Conservation (phyloP, 2,888 invertebrate genomes). For the Mimas tiliae region DNA sequence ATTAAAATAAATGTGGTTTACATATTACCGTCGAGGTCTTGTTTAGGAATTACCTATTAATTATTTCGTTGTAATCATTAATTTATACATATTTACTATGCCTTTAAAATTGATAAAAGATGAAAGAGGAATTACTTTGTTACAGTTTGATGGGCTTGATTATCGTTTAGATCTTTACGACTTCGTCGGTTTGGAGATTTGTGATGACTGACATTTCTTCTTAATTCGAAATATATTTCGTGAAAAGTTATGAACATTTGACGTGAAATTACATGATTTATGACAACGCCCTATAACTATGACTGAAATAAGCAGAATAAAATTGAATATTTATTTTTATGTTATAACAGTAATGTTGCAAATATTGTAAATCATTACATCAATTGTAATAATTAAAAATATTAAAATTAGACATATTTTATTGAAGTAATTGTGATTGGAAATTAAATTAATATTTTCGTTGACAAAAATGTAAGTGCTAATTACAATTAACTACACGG, state of each 20-base stretch:
- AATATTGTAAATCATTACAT: no score
- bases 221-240: no score
- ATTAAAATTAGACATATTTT: no score
- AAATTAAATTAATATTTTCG: no score
- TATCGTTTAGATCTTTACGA: constrained; percentile 17
- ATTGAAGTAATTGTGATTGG: no score
- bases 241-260: background rate
- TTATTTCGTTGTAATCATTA: background rate
- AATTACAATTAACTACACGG: no score
- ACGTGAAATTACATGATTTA: background rate
- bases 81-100: background rate
- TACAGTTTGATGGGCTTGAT: constrained; percentile 9
- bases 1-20: background rate
- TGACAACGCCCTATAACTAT: background rate
- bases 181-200: background rate
- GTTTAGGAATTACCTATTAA: background rate
- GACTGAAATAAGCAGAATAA: background rate
- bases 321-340: no score
- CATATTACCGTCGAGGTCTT: background rate
- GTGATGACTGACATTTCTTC: background rate
- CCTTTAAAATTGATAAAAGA: background rate
- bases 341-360: no score
- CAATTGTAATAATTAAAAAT: no score
- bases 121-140: background rate
- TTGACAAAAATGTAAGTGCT: no score